A percentile compares a stretch with the other conserved stretches of the same genome.
Conservation (phyloP, 2,797 vertebrate species). For the Typhlichthys eigenmanni region DNA sequence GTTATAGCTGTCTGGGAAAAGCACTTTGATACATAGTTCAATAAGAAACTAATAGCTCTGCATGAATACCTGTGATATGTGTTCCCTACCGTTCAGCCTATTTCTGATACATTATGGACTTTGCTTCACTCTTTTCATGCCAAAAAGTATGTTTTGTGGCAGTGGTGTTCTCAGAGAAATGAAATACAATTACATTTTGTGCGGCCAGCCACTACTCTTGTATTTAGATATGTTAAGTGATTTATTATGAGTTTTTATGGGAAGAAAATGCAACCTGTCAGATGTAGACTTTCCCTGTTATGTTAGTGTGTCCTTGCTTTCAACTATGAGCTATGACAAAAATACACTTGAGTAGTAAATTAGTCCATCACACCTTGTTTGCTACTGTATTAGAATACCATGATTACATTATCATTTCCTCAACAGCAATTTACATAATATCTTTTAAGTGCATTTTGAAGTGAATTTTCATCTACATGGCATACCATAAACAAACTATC, state of each 20-base stretch:
- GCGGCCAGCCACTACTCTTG: constrained; percentile 23
- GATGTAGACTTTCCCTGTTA: constrained; percentile 29
- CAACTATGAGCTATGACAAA: constrained; percentile 21
- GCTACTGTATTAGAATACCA: not conserved
- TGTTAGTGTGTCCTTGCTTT: constrained; percentile 8
- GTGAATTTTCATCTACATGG: not conserved
- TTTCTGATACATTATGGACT: constrained; percentile 48
- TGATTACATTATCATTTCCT: constrained; percentile 20
- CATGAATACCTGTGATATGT: constrained; percentile 44
- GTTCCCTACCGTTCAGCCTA: constrained; percentile 24
- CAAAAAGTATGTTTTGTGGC: constrained; percentile 48
- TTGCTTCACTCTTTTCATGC: constrained; percentile 47
- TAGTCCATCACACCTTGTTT: too few species aligned
- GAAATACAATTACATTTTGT: constrained; percentile 48
- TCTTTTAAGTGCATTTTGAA: constrained; percentile 1
- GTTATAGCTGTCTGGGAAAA: constrained; percentile 41
- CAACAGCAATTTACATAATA: constrained; percentile 10
- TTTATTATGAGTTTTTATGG: constrained; percentile 65
- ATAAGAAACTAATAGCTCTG: constrained; percentile 45
- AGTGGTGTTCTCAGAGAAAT: constrained; percentile 50
- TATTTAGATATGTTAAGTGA: constrained; percentile 63
- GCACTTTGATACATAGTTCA: constrained; percentile 44
- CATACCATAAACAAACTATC: too few species aligned
- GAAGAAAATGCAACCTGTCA: constrained; percentile 50
- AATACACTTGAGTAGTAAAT: constrained; percentile 11